Base-by-base conservation (phyloP, 2,888 invertebrate species). In the Spisula subtruncata region DNA sequence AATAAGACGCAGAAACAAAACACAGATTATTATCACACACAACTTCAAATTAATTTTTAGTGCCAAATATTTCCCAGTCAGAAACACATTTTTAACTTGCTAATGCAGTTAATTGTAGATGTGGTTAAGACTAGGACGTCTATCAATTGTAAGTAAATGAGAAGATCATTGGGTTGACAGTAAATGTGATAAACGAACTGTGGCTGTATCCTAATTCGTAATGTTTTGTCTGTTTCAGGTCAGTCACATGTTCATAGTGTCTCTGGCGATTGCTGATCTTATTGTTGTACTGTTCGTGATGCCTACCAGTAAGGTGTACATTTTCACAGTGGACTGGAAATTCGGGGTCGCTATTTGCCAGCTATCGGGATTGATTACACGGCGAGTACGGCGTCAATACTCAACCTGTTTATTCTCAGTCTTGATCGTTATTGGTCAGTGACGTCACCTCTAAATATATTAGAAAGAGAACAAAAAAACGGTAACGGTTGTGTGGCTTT, bases 301-400 rank as follows among this genome's bases (percentile, higher is more conserved):
- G 97, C 97, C 97, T 10, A 97, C 97, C 90, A 97, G 97, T 91
- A 97, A 97, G 20, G 95, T 97, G 46, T 97, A 97, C 94, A 97
- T 97, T 90, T 96, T 97, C 92, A 97, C 97, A 75, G 94, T 94
- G 54, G 94, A 94, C 81, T 96, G 96, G 96, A 94, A 96, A n/a
- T 97, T 97, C 91, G 97, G 97, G 0, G 95, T 97, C 20, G 96
- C 96, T 48, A 96, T 97, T 56, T 97, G 97, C 93, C 97, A 97
- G 93, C 96, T 97, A 97, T 97, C 60, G 97, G 97, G 5, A 97
- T 97, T 25, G 97, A 97, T 95, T 97, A 97, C 95, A 97, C 97
- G 1, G 97, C 97, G 87, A 97, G 97, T 94, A 97, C 97, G 0
- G 97, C 97, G 14, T 97, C 97, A 85, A 97, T 97, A 89, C 97